phyloP scores from a whole-genome alignment of 2,113 vertebrate species.

The Chlorodrepanis virens region DNA sequence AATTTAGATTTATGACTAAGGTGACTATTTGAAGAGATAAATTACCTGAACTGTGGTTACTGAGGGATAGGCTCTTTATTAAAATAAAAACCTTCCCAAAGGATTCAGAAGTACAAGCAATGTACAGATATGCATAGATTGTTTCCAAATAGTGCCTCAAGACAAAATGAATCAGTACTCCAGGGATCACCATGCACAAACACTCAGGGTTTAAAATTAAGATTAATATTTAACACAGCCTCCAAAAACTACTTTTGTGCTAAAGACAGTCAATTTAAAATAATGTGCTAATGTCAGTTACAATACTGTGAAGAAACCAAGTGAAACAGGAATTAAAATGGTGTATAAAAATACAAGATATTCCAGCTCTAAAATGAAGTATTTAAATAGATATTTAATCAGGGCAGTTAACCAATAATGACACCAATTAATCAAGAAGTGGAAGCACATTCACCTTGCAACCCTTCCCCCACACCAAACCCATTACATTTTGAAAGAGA shows the following conservation, averaged over 20 bases:
- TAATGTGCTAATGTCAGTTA: not conserved
- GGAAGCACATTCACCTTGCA: slow-evolving; percentile 63
- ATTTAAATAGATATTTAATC: slow-evolving; percentile 65
- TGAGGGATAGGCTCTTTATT: not conserved
- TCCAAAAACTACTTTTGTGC: not conserved
- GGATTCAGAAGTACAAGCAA: not conserved
- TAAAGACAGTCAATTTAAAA: not conserved
- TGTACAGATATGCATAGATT: not conserved
- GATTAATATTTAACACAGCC: not conserved
- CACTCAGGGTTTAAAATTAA: not conserved
- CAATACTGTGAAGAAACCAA: not conserved
- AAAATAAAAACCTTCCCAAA: not conserved
- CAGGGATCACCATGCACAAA: not conserved
- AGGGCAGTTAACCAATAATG: slow-evolving; percentile 61
- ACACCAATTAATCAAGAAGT: slow-evolving; percentile 70
- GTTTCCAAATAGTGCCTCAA: not conserved
- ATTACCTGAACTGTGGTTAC: not conserved
- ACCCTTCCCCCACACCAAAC: slow-evolving; percentile 22
- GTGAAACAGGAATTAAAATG: not conserved
- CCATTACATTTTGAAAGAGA: slow-evolving; percentile 55
- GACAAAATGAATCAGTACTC: not conserved
- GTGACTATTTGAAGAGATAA: not conserved
- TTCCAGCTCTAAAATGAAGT: slow-evolving; percentile 8
- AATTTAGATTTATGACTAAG: not conserved
- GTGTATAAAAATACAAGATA: slow-evolving; percentile 4